Evolutionary conservation across 2,888 invertebrate species (phyloP).

Genomic region (Meiosimyza decipiens): DNA sequence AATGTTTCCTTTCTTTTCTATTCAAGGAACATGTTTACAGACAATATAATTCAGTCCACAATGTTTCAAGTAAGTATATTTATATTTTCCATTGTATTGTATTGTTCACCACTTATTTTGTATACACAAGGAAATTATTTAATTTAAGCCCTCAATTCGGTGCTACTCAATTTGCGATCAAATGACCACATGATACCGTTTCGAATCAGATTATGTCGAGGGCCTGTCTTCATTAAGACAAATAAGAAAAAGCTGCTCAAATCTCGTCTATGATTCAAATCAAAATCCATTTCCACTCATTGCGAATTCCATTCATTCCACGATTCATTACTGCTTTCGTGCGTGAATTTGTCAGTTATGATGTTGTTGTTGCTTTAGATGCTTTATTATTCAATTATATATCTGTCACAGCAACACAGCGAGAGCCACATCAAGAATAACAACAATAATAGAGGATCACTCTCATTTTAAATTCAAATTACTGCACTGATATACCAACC

Average conservation of each 20-base stretch:
- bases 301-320: background rate
- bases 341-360: constrained; percentile 8
- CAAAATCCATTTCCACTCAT: background rate
- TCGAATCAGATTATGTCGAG: constrained; percentile 3
- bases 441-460: constrained; percentile 16
- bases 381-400: background rate
- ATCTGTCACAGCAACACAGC: background rate
- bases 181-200: background rate
- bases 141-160: constrained; percentile 21
- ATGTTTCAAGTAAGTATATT: constrained; percentile 75
- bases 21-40: constrained; percentile 92
- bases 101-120: background rate
- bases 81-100: background rate
- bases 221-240: constrained; percentile 27
- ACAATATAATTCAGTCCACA: constrained; percentile 88
- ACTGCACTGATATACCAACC: constrained; percentile 13
- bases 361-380: constrained; percentile 8
- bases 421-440: background rate
- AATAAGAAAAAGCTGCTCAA: constrained; percentile 51
- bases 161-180: background rate
- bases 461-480: constrained; percentile 26
- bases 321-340: constrained; percentile 17
- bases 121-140: constrained; percentile 13
- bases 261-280: constrained; percentile 43
- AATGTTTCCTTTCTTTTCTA: constrained; percentile 42